Conservation (phyloP, 2,113 vertebrate genomes). For the Phainopepla nitens region DNA sequence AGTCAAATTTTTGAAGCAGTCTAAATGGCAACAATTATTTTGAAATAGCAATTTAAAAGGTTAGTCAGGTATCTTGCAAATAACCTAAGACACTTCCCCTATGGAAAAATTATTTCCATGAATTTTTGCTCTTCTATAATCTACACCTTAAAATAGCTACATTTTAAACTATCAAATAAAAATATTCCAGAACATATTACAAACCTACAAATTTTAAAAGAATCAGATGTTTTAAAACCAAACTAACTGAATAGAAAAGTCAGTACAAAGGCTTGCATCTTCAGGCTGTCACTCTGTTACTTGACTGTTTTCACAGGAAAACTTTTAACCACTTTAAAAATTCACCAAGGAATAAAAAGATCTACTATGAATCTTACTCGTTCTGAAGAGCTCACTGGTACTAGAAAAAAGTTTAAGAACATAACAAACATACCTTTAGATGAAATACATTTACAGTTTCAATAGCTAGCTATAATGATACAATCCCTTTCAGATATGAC, state of each 20-base stretch:
- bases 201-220: neutral
- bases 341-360: neutral
- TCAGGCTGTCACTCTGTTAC: neutral
- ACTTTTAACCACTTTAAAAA: neutral
- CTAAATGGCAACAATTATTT: conserved; percentile 66
- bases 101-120: neutral
- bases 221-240: neutral
- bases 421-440: neutral
- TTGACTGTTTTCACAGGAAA: neutral
- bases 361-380: neutral
- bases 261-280: neutral
- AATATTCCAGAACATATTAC: neutral
- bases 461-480: neutral
- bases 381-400: neutral
- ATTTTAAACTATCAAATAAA: neutral
- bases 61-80: neutral
- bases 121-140: neutral
- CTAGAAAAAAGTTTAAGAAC: neutral
- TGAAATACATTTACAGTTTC: neutral
- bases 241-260: neutral
- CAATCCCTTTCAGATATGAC: neutral
- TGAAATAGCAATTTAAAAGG: neutral
- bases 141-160: neutral
- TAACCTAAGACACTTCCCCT: neutral
- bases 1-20: conserved; percentile 92